phyloP scores from a whole-genome alignment of 2,797 vertebrate species.

The Rhabdomys pumilio region DNA sequence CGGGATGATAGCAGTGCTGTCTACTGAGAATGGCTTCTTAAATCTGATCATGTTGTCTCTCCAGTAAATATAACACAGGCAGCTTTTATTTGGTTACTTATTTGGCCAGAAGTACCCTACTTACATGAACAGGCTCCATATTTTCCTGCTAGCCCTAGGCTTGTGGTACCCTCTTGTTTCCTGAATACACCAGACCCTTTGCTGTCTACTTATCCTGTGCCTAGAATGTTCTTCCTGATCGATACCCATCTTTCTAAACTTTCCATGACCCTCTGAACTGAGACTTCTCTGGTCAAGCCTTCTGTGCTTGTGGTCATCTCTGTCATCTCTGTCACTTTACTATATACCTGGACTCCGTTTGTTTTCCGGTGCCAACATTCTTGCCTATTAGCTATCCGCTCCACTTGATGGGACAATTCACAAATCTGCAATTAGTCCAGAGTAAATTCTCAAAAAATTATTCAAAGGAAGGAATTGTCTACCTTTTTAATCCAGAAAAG shows the following conservation, averaged over 20 bases:
- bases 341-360: not conserved
- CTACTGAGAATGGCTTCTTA: conserved; percentile 15
- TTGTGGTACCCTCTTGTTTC: not conserved
- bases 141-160: not conserved
- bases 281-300: not conserved
- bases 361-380: conserved; percentile 40
- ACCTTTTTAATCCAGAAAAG: conserved; percentile 48
- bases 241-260: not conserved
- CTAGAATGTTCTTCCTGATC: not conserved
- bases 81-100: not conserved
- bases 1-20: not conserved
- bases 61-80: not conserved
- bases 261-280: not conserved
- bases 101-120: not conserved
- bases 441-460: not conserved
- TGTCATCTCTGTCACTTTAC: not conserved
- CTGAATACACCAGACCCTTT: not conserved
- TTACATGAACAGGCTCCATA: not conserved
- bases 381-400: not conserved
- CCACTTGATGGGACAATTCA: not conserved
- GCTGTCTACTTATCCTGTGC: not conserved
- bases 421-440: not conserved
- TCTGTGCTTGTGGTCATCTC: not conserved
- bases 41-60: not conserved
- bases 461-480: not conserved